Conservation (phyloP, 2,888 invertebrate genomes). For the Argynnis bischoffii region DNA sequence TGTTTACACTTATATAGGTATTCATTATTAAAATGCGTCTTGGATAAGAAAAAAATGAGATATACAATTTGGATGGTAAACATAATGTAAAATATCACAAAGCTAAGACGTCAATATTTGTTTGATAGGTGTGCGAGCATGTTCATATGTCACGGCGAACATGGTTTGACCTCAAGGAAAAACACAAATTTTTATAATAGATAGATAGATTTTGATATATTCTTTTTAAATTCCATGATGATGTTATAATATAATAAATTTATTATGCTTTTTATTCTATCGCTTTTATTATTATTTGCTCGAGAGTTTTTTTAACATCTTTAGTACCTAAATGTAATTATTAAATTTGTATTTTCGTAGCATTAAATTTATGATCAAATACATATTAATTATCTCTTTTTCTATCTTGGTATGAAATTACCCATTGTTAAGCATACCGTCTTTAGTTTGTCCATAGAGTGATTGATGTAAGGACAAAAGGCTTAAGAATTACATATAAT, state of each 20-base stretch:
- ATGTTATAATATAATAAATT: neutral
- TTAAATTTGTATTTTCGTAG: too few species aligned
- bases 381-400: too few species aligned
- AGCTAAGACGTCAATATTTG: slow-evolving; percentile 11
- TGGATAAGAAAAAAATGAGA: slow-evolving; percentile 1
- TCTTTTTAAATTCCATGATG: slow-evolving; percentile 17
- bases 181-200: slow-evolving; percentile 23
- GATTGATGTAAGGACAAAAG: too few species aligned
- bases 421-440: too few species aligned
- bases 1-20: too few species aligned
- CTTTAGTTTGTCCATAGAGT: too few species aligned
- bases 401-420: too few species aligned
- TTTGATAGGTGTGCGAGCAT: slow-evolving; percentile 15
- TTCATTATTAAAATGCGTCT: neutral
- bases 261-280: slow-evolving; percentile 8
- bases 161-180: slow-evolving; percentile 39
- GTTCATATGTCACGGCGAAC: slow-evolving; percentile 42
- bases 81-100: neutral
- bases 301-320: too few species aligned
- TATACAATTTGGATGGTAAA: slow-evolving; percentile 4
- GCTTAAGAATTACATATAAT: too few species aligned
- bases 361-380: too few species aligned
- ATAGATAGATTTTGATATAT: slow-evolving; percentile 30
- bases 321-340: too few species aligned
- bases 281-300: too few species aligned